Percentiles rank a stretch among this genome's conserved stretches.
phyloP scores from a whole-genome alignment of 2,797 vertebrate species.

The Rhinoraja longicauda region DNA sequence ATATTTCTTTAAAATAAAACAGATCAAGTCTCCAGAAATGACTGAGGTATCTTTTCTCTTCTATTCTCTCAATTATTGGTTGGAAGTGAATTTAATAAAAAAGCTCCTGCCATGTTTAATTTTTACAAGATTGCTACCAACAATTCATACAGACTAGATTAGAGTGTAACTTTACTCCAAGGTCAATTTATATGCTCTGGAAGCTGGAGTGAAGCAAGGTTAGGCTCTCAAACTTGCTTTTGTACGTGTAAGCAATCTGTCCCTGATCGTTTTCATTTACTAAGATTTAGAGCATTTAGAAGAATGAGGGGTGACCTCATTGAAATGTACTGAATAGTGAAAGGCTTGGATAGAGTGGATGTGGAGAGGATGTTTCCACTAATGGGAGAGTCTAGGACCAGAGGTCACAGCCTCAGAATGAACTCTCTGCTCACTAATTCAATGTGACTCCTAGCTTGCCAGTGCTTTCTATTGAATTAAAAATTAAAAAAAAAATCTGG shows the following conservation, averaged over 20 bases:
- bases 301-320: too few relatives aligned
- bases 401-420: too few relatives aligned
- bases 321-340: too few relatives aligned
- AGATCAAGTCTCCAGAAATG: slow-evolving; percentile 95
- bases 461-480: background rate
- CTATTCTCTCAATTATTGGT: background rate
- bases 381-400: too few relatives aligned
- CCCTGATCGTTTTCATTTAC: background rate
- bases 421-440: background rate
- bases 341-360: too few relatives aligned
- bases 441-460: background rate
- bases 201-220: background rate
- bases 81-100: background rate
- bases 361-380: too few relatives aligned
- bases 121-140: background rate
- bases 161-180: background rate
- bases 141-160: background rate
- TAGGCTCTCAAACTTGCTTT: background rate
- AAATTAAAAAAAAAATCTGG: too few relatives aligned
- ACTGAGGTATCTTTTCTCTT: slow-evolving; percentile 67
- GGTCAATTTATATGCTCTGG: background rate
- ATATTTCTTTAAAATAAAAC: slow-evolving; percentile 99
- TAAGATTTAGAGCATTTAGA: background rate
- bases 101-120: background rate
- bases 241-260: background rate